A percentile compares a stretch with the other conserved stretches of the same genome.
Conservation (phyloP, 2,888 invertebrate genomes). For the Watsonalla binaria region DNA sequence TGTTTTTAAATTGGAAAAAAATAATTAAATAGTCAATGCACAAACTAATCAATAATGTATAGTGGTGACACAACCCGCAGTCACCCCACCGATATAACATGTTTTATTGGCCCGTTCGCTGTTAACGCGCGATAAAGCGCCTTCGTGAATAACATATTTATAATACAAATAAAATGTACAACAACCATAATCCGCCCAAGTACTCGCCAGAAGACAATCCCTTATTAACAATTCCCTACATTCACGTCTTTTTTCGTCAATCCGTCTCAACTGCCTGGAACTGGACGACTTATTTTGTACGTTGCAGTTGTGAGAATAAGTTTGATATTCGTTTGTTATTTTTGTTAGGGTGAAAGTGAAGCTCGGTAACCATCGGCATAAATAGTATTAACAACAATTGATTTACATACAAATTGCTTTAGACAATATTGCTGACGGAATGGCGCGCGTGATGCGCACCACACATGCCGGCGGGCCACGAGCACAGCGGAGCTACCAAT, state of each 20-base stretch:
- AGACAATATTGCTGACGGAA: slow-evolving; percentile 77
- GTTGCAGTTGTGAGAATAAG: slow-evolving; percentile 25
- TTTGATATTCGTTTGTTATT: slow-evolving; percentile 29
- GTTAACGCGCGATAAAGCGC: slow-evolving; percentile 35
- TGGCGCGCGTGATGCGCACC: slow-evolving; percentile 71
- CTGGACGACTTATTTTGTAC: slow-evolving; percentile 19
- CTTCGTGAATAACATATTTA: slow-evolving; percentile 67
- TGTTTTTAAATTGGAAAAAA: too few relatives aligned
- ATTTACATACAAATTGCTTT: slow-evolving; percentile 79
- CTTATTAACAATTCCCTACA: slow-evolving; percentile 69
- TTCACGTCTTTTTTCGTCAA: slow-evolving; percentile 61
- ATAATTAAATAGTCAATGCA: too few relatives aligned
- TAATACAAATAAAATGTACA: slow-evolving; percentile 71
- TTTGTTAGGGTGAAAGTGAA: slow-evolving; percentile 49
- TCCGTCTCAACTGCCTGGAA: slow-evolving; percentile 31
- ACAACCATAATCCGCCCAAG: slow-evolving; percentile 52
- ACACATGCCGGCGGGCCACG: slow-evolving; percentile 42
- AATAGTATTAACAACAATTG: slow-evolving; percentile 79
- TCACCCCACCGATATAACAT: slow-evolving; percentile 1
- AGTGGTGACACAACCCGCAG: neutral
- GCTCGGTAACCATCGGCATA: slow-evolving; percentile 75
- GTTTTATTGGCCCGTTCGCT: slow-evolving; percentile 2
- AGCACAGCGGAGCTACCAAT: slow-evolving; percentile 15
- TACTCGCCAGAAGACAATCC: slow-evolving; percentile 47
- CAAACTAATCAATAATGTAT: neutral